Percentiles rank a stretch among this genome's conserved stretches.
phyloP scores from a whole-genome alignment of 2,888 invertebrate species.

The Harmothoe impar region DNA sequence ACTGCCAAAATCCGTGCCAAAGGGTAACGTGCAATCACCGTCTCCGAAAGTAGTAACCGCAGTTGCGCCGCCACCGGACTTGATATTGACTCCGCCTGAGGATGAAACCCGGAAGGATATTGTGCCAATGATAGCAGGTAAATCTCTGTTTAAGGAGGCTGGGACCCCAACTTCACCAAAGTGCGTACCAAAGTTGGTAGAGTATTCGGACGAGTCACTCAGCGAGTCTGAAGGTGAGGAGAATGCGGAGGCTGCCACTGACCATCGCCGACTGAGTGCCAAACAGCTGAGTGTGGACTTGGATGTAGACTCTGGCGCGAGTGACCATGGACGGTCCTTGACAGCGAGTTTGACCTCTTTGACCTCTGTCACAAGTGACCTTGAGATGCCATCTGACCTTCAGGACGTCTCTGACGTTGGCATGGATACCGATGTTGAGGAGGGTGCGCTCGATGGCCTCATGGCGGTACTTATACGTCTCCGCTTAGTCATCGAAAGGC shows the following conservation, averaged over 20 bases:
- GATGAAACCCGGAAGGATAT: not conserved
- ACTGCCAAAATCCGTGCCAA: not conserved
- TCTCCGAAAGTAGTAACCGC: not conserved
- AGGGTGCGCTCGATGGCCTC: slow-evolving; percentile 8
- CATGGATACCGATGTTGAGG: slow-evolving; percentile 51
- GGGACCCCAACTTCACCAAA: not conserved
- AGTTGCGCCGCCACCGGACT: not conserved
- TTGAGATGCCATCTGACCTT: slow-evolving; percentile 58
- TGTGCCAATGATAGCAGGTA: not conserved
- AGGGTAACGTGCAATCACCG: not conserved
- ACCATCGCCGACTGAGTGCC: not conserved
- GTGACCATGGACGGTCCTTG: slow-evolving; percentile 16
- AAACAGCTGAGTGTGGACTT: slow-evolving; percentile 11
- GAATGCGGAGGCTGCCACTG: not conserved
- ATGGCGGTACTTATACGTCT: slow-evolving; percentile 62
- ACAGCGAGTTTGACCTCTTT: slow-evolving; percentile 43
- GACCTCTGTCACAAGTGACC: slow-evolving; percentile 59
- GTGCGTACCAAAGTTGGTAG: not conserved
- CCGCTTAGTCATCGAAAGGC: slow-evolving; percentile 52
- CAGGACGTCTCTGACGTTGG: slow-evolving; percentile 37
- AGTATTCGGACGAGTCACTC: slow-evolving; percentile 49
- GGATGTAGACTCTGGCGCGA: not conserved
- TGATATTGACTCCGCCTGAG: not conserved
- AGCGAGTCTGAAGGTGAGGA: slow-evolving; percentile 32
- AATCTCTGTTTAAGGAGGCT: not conserved